Percentiles rank a stretch among this genome's conserved stretches.
Evolutionary conservation across 2,797 vertebrate species (phyloP).

Genomic region (Thripadectes ignobilis): DNA sequence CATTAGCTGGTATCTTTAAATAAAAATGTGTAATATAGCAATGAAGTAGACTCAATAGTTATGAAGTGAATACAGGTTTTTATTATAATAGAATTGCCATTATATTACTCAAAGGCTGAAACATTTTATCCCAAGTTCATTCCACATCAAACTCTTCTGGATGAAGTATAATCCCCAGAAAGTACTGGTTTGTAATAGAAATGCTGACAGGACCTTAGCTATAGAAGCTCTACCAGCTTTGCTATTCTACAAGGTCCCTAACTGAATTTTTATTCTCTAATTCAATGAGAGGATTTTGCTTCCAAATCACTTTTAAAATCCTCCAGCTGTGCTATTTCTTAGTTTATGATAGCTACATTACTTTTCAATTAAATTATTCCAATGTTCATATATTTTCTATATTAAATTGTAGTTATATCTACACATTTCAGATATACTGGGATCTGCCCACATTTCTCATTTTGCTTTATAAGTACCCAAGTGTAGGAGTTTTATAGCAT

Average conservation of each 20-base stretch:
- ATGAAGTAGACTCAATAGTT: neutral
- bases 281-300: slow-evolving; percentile 69
- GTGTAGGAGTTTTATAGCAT: neutral
- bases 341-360: slow-evolving; percentile 61
- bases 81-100: slow-evolving; percentile 6
- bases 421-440: slow-evolving; percentile 21
- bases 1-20: neutral
- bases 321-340: slow-evolving; percentile 66
- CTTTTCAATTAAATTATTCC: slow-evolving; percentile 71
- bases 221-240: slow-evolving; percentile 30
- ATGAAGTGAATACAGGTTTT: slow-evolving; percentile 18
- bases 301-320: slow-evolving; percentile 74
- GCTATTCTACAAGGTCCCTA: slow-evolving; percentile 42
- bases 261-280: slow-evolving; percentile 71
- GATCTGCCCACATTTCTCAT: neutral
- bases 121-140: slow-evolving; percentile 48
- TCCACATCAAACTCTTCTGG: slow-evolving; percentile 41
- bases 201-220: slow-evolving; percentile 12
- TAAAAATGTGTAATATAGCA: neutral
- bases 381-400: slow-evolving; percentile 62
- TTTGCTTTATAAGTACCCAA: neutral
- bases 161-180: slow-evolving; percentile 44
- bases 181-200: slow-evolving; percentile 43
- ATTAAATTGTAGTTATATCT: slow-evolving; percentile 64
- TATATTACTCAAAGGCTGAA: slow-evolving; percentile 29